A percentile compares a stretch with the other conserved stretches of the same genome.
These are phyloP conservation scores for Nyctereutes procyonoides DNA, from an alignment of 2,113 vertebrate species.

Conservation along the genomic window DNA sequence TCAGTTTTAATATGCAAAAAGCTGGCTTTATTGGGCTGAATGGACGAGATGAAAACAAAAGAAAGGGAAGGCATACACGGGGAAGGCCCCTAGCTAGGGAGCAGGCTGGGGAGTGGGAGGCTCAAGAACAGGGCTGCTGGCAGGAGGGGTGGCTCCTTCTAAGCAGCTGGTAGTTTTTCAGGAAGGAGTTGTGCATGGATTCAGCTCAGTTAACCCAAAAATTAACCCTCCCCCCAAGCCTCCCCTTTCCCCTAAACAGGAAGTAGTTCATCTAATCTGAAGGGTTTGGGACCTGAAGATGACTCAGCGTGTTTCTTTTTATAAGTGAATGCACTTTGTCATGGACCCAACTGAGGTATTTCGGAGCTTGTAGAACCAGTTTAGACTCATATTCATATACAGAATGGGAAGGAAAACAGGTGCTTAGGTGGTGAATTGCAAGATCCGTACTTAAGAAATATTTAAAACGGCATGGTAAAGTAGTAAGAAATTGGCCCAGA, in stretches of 20 bases:
- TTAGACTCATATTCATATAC: background rate
- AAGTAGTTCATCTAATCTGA: background rate
- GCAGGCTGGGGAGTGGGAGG: background rate
- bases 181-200: background rate
- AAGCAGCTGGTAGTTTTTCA: background rate
- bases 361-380: constrained; percentile 52
- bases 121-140: background rate
- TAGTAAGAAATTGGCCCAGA: background rate
- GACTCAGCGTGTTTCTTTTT: constrained; percentile 38
- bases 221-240: background rate
- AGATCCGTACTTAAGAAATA: constrained; percentile 38
- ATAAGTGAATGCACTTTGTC: background rate
- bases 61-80: constrained; percentile 32
- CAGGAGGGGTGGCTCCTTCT: background rate
- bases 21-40: constrained; percentile 74
- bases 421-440: constrained; percentile 11
- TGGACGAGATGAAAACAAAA: constrained; percentile 79
- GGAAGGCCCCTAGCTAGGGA: background rate
- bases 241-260: no score
- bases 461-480: constrained; percentile 15
- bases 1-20: constrained; percentile 88
- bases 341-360: background rate
- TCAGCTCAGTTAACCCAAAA: background rate
- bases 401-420: constrained; percentile 42
- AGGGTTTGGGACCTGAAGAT: background rate